Conservation (phyloP, 35 echinoderm and acorn worm species). For the Stichopus chloronotus region DNA sequence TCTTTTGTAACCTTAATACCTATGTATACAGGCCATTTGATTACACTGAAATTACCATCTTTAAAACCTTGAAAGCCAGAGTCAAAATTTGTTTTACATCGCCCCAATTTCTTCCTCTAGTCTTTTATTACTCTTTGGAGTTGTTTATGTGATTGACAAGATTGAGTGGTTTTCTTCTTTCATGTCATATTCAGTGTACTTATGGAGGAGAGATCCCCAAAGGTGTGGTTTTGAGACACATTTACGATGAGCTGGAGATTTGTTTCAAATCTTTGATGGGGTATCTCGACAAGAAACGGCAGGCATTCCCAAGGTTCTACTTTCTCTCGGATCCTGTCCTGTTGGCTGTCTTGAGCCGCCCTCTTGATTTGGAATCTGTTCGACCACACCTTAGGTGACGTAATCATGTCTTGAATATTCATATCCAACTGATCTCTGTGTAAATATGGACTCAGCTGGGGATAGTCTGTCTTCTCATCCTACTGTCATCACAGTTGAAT, state of each 20-base stretch:
- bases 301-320: slow-evolving; percentile 96
- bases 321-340: slow-evolving; percentile 96
- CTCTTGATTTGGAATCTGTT: slow-evolving; percentile 92
- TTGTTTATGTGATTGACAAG: too few relatives aligned
- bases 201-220: slow-evolving; percentile 93
- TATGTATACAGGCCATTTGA: too few relatives aligned
- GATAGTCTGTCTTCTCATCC: too few relatives aligned
- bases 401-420: not conserved
- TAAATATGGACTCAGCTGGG: too few relatives aligned
- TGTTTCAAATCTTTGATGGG: slow-evolving; percentile 96
- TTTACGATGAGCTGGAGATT: slow-evolving; percentile 94
- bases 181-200: slow-evolving; percentile 60
- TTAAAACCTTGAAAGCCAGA: too few relatives aligned
- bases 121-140: too few relatives aligned
- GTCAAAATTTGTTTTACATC: too few relatives aligned
- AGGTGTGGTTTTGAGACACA: slow-evolving; percentile 83
- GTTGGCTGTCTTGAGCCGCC: slow-evolving; percentile 87
- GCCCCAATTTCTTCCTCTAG: too few relatives aligned
- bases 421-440: too few relatives aligned
- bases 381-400: slow-evolving; percentile 89
- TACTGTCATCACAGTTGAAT: too few relatives aligned
- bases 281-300: slow-evolving; percentile 96
- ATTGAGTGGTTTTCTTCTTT: not conserved
- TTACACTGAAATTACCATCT: too few relatives aligned
- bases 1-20: too few relatives aligned